A percentile compares a stretch with the other conserved stretches of the same genome.
phyloP scores from a whole-genome alignment of 2,888 invertebrate species.

The Platyscelio sp. region DNA sequence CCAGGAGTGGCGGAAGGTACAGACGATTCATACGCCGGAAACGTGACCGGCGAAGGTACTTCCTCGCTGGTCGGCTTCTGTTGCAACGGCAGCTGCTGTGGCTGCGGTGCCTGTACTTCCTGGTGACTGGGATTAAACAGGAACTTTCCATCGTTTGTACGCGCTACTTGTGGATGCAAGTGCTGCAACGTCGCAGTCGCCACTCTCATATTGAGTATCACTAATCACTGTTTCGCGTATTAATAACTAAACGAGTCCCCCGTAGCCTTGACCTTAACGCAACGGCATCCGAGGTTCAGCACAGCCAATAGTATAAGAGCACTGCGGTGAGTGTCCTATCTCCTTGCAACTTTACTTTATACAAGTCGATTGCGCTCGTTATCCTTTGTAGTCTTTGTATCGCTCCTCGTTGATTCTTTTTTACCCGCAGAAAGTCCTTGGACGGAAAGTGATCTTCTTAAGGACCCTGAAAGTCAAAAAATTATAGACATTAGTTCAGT shows the following conservation, averaged over 20 bases:
- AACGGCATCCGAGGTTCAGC: constrained; percentile 50
- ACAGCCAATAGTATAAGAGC: constrained; percentile 59
- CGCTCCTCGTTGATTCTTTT: constrained; percentile 19
- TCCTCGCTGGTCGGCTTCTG: constrained; percentile 66
- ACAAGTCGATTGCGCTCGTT: constrained; percentile 29
- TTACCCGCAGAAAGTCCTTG: constrained; percentile 75
- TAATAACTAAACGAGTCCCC: constrained; percentile 49
- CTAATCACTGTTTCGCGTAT: constrained; percentile 49
- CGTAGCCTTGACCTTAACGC: constrained; percentile 60
- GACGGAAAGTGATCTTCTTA: constrained; percentile 81
- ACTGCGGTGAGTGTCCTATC: constrained; percentile 47
- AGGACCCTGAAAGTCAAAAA: constrained; percentile 68
- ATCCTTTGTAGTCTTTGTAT: constrained; percentile 40
- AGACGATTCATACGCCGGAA: constrained; percentile 84
- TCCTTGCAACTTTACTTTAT: constrained; percentile 36
- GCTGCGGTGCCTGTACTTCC: constrained; percentile 71
- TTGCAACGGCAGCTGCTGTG: constrained; percentile 61
- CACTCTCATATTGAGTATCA: constrained; percentile 82
- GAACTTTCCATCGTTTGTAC: constrained; percentile 83
- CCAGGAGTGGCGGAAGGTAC: constrained; percentile 87
- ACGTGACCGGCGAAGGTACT: constrained; percentile 77
- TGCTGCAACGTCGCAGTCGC: constrained; percentile 81
- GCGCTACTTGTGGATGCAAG: constrained; percentile 82
- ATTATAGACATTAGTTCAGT: too few relatives aligned
- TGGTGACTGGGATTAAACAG: constrained; percentile 79